These are phyloP conservation scores for Erpornis zantholeuca DNA, from an alignment of 2,113 vertebrate species.

Conservation along the genomic window DNA sequence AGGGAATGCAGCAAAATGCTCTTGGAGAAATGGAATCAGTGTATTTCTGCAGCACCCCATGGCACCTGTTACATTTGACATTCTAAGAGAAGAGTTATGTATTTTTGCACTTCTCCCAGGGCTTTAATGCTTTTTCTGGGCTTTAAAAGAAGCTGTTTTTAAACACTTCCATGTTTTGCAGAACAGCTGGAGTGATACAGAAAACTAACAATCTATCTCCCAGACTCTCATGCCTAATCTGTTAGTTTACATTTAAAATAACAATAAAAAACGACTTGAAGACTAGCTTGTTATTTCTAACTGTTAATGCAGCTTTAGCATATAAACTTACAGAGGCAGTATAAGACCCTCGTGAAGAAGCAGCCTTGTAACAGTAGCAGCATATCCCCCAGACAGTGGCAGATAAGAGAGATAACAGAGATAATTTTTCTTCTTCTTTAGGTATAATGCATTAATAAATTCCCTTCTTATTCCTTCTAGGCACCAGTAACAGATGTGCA, in stretches of 20 bases:
- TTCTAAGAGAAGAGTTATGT: neutral
- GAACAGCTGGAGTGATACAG: neutral
- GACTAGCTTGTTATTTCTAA: neutral
- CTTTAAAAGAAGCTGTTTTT: neutral
- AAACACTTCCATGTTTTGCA: neutral
- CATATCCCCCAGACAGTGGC: neutral
- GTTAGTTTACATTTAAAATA: neutral
- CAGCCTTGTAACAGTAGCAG: neutral
- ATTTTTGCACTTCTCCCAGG: neutral
- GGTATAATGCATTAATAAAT: neutral
- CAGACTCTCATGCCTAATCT: neutral
- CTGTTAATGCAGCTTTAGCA: neutral
- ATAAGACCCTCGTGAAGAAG: neutral
- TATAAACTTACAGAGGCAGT: neutral
- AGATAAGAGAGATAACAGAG: neutral
- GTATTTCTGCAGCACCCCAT: neutral
- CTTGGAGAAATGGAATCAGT: neutral
- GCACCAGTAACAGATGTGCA: constrained; percentile 87
- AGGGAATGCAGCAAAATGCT: neutral
- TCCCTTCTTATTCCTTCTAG: constrained; percentile 72
- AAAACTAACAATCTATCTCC: neutral
- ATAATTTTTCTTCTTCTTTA: neutral
- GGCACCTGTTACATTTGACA: neutral
- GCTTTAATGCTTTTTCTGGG: neutral
- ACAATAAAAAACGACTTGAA: neutral